Conservation (phyloP, 2,888 invertebrate genomes). For the Polietes domitor region DNA sequence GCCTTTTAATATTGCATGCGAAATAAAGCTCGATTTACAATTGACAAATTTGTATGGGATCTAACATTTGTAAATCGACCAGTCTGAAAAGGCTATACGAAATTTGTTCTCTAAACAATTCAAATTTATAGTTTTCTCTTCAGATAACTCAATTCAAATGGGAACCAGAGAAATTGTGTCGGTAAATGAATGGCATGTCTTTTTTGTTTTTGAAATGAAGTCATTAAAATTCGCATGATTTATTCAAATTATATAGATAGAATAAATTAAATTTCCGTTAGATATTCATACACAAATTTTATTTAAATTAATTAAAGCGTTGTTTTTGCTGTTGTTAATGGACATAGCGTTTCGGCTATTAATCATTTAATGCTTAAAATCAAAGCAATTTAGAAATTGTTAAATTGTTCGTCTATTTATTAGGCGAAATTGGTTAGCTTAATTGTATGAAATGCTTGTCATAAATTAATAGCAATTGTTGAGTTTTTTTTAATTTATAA, state of each 20-base stretch:
- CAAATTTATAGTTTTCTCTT: too few relatives aligned
- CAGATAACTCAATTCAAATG: too few relatives aligned
- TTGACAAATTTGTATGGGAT: too few relatives aligned
- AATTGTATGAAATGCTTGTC: background rate
- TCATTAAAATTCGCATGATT: background rate
- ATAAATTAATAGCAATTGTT: background rate
- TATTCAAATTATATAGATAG: background rate
- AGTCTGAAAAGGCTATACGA: too few relatives aligned
- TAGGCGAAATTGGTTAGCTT: background rate
- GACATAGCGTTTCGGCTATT: too few relatives aligned
- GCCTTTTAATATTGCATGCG: too few relatives aligned
- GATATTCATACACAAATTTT: too few relatives aligned
- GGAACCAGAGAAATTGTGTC: too few relatives aligned
- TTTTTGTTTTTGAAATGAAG: background rate
- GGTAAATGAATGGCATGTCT: too few relatives aligned
- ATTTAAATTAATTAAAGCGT: background rate
- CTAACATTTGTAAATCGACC: too few relatives aligned
- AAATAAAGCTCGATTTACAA: too few relatives aligned
- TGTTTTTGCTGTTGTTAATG: background rate
- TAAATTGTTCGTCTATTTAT: background rate
- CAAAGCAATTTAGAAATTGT: background rate
- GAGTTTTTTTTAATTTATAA: conserved; percentile 34
- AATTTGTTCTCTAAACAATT: too few relatives aligned
- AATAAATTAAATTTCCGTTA: background rate
- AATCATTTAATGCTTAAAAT: background rate